Evolutionary conservation across 2,797 vertebrate genomes (phyloP).

Genomic region (Coregonus suidteri): DNA sequence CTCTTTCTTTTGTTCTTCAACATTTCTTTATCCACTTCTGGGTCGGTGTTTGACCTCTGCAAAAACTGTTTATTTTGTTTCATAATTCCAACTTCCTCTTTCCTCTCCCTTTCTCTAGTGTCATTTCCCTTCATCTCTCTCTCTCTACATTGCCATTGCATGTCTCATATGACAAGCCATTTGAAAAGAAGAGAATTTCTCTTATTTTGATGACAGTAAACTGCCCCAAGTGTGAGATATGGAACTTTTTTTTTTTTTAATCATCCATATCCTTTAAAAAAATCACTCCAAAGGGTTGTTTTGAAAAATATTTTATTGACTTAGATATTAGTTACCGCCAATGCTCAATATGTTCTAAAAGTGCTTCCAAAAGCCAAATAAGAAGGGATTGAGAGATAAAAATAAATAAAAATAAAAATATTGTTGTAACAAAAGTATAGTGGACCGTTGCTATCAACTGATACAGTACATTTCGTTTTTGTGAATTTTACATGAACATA

Average conservation of each 20-base stretch:
- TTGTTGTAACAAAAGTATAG: conserved; percentile 23
- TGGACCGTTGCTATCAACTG: conserved; percentile 32
- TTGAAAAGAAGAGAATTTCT: conserved; percentile 1
- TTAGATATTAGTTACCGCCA: conserved; percentile 50
- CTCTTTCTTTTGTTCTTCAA: conserved; percentile 54
- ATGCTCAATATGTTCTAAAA: conserved; percentile 36
- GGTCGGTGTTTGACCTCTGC: conserved; percentile 54
- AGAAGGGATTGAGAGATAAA: conserved; percentile 21
- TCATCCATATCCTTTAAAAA: conserved; percentile 23
- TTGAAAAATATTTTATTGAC: conserved; percentile 20
- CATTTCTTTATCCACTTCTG: conserved; percentile 36
- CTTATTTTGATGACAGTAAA: conserved; percentile 12
- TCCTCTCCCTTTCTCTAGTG: not conserved
- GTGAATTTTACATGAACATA: not conserved
- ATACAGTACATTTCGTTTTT: conserved; percentile 19
- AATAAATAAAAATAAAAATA: not conserved
- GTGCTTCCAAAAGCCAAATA: conserved; percentile 54
- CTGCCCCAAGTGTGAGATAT: conserved; percentile 14
- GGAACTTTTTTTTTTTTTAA: not conserved
- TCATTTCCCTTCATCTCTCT: not conserved
- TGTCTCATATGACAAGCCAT: not conserved
- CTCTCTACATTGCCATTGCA: conserved; percentile 1
- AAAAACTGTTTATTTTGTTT: conserved; percentile 38
- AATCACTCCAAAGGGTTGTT: conserved; percentile 22
- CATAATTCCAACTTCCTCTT: conserved; percentile 20